Evolutionary conservation across 1,140 invertebrate genomes (phyloP).

Genomic region (Dreissena rostriformis): DNA sequence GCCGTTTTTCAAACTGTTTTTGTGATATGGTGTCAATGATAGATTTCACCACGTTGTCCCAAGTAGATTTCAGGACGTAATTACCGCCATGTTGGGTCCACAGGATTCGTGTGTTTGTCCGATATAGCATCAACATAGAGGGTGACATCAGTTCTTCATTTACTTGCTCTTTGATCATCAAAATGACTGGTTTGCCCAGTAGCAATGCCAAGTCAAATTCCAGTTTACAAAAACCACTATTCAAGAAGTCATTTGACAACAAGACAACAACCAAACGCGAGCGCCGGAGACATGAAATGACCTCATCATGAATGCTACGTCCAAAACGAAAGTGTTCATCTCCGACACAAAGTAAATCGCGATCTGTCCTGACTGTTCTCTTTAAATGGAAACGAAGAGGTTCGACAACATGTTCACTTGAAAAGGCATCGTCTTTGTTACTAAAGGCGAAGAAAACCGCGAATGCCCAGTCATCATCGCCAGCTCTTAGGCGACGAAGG

Average conservation of each 20-base stretch:
- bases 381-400: slow-evolving; percentile 4
- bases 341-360: slow-evolving; percentile 17
- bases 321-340: slow-evolving; percentile 16
- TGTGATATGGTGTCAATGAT: background rate
- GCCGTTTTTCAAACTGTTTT: too few species aligned
- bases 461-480: slow-evolving; percentile 8
- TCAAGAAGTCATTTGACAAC: slow-evolving; percentile 10
- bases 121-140: background rate
- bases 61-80: slow-evolving; percentile 16
- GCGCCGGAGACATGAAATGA: background rate
- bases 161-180: slow-evolving; percentile 29
- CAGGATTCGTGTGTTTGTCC: slow-evolving; percentile 5
- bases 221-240: background rate
- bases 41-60: background rate
- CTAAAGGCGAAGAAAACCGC: slow-evolving; percentile 19
- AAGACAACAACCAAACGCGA: background rate
- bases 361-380: slow-evolving; percentile 6
- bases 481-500: background rate
- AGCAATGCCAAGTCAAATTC: slow-evolving; percentile 9
- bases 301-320: slow-evolving; percentile 11
- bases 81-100: slow-evolving; percentile 3
- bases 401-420: background rate
- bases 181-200: slow-evolving; percentile 8
- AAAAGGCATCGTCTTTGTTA: slow-evolving; percentile 26
- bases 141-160: background rate